Evolutionary conservation across 2,797 vertebrate genomes (phyloP), one percentile per base, ranked within the genome.

Genomic region (Epinephelus coioides): DNA sequence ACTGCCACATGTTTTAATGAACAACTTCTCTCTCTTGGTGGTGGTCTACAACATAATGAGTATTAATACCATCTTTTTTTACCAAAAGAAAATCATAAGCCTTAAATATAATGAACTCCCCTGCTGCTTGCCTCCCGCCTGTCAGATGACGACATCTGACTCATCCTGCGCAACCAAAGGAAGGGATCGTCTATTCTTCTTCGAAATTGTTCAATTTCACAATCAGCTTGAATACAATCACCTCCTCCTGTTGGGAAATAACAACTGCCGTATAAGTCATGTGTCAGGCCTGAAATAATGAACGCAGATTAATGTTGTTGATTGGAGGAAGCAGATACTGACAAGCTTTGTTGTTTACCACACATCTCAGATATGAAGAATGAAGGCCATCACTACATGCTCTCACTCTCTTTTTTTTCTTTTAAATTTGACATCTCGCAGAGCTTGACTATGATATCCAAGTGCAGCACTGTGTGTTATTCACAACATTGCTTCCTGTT

Each of bases 401-500:
- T 34, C 34, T 7, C 34, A 3, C 2, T 40, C 11, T 43, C 9
- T 43, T 3, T 43, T 47, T n/a, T 47, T 17, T 34, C 14, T 54
- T 25, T 43, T 62, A 38, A 12, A 40, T 78, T 47, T 64, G 11
- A 63, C 12, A 53, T 76, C 6, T 27, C 46, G 65, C 25, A 40
- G 60, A 78, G 51, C 49, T 54, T 79, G 43, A 65, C 30, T 15
- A 11, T 46, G 27, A 30, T 55, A 81, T 84, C 84, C 63, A 30
- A 63, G 13, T 11, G 44, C 69, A 64, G 38, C 69, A 34, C 13
- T 12, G 27, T 69, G 3, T 85, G 85, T 88, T 82, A 66, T 90
- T 85, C 80, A 61, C 78, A 82, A 44, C 63, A 73, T 34, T 69
- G 76, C 90, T 93, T 95, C 94, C 94, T 95, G 93, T 94, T 95